These are phyloP conservation scores for Falcaria lacertinaria DNA, from an alignment of 2,888 invertebrate genomes.

Conservation along the genomic window DNA sequence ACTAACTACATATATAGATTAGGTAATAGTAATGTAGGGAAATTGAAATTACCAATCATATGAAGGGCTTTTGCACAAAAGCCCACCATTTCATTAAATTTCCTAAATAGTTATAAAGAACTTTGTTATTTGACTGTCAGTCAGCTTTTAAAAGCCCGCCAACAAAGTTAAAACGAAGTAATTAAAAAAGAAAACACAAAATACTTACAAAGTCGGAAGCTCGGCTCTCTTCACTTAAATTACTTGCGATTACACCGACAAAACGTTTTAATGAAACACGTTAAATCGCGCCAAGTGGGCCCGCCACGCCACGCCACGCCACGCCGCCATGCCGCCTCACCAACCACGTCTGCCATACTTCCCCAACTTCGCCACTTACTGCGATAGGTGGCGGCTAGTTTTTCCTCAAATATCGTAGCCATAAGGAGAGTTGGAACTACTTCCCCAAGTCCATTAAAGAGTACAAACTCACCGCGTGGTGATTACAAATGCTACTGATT, in stretches of 20 bases:
- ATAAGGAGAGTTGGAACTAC: slow-evolving; percentile 77
- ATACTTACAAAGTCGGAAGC: slow-evolving; percentile 79
- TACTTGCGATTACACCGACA: slow-evolving; percentile 79
- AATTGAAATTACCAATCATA: slow-evolving; percentile 36
- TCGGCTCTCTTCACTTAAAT: slow-evolving; percentile 78
- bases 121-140: slow-evolving; percentile 78
- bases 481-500: slow-evolving; percentile 73
- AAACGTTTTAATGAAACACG: slow-evolving; percentile 79
- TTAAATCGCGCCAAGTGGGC: slow-evolving; percentile 75
- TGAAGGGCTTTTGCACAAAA: slow-evolving; percentile 54
- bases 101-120: slow-evolving; percentile 75
- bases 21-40: not conserved
- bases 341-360: slow-evolving; percentile 55
- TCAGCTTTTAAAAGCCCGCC: slow-evolving; percentile 75
- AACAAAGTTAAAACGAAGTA: slow-evolving; percentile 80
- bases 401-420: slow-evolving; percentile 77
- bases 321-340: slow-evolving; percentile 28
- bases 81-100: slow-evolving; percentile 70
- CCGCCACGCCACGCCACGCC: slow-evolving; percentile 38
- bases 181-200: slow-evolving; percentile 80
- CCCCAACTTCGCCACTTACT: slow-evolving; percentile 70
- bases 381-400: slow-evolving; percentile 70
- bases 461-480: slow-evolving; percentile 70
- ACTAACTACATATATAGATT: too few relatives aligned
- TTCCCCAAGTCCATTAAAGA: slow-evolving; percentile 76